A percentile compares a stretch with the other conserved stretches of the same genome.
phyloP scores from a whole-genome alignment of 2,888 invertebrate genomes.

The Parthenolecanium corni region DNA sequence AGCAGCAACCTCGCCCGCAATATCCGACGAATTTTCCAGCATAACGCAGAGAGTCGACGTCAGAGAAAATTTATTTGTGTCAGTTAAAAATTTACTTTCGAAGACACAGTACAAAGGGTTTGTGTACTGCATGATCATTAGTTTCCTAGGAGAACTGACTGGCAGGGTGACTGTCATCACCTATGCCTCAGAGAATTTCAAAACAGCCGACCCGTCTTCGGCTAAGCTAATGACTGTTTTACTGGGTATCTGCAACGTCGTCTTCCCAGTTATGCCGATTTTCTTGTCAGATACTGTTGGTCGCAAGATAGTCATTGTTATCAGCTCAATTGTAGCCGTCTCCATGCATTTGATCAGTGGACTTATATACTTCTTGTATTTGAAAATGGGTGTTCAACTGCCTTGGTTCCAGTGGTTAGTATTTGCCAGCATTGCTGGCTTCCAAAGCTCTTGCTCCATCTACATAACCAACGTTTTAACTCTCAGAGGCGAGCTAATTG shows the following conservation, averaged over 20 bases:
- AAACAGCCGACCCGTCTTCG: not conserved
- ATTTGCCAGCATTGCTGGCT: not conserved
- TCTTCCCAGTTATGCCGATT: constrained; percentile 3
- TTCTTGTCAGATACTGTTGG: constrained; percentile 13
- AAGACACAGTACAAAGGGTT: not conserved
- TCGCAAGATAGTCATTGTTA: constrained; percentile 2
- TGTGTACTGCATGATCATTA: constrained; percentile 1
- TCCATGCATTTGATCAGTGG: not conserved
- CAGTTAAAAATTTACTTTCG: not conserved
- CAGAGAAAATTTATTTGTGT: not conserved
- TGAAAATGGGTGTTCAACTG: not conserved
- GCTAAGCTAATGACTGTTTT: constrained; percentile 6
- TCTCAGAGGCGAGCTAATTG: constrained; percentile 9
- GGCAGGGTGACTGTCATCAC: constrained; percentile 4
- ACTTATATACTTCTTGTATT: not conserved
- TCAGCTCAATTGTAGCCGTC: not conserved
- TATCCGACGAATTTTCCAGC: not conserved
- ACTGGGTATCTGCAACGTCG: not conserved
- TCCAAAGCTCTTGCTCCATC: constrained; percentile 11
- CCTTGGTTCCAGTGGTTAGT: constrained; percentile 1
- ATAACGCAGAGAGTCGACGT: not conserved
- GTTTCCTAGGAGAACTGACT: constrained; percentile 4
- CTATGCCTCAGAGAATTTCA: no score
- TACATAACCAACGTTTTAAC: constrained; percentile 9
- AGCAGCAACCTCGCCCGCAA: not conserved